Conservation (phyloP, 2,797 vertebrate genomes). For the Eospalax fontanierii region DNA sequence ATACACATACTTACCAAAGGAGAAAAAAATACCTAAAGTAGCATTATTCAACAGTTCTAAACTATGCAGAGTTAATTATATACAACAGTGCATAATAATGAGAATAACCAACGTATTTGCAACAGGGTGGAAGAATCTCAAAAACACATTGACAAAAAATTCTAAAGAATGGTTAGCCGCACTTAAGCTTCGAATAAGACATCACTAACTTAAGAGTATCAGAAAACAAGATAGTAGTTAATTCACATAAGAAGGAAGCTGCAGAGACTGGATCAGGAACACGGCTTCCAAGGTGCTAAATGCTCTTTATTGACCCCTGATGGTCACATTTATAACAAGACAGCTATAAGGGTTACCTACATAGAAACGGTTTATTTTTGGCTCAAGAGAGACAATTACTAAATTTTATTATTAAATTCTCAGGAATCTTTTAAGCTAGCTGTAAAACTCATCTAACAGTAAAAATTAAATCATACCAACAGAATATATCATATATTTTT, state of each 20-base stretch:
- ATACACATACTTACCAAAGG: not conserved
- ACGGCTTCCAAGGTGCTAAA: not conserved
- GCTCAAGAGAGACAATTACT: slow-evolving; percentile 1
- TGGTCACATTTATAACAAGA: not conserved
- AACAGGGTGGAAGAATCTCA: not conserved
- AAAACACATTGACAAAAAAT: not conserved
- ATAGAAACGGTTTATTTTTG: not conserved
- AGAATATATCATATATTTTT: not conserved
- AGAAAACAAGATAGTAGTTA: not conserved
- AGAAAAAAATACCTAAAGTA: not conserved
- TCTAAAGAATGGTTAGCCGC: not conserved
- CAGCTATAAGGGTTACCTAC: not conserved
- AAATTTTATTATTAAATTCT: slow-evolving; percentile 30
- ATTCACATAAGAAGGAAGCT: not conserved
- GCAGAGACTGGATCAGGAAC: not conserved
- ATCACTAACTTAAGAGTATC: not conserved
- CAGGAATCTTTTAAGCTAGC: slow-evolving; percentile 17
- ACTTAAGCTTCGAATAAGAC: not conserved
- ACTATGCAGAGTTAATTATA: slow-evolving; percentile 14
- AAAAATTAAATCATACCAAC: slow-evolving; percentile 30
- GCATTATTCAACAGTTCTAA: not conserved
- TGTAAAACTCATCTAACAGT: not conserved
- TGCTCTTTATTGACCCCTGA: not conserved
- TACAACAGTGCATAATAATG: not conserved
- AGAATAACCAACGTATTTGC: not conserved